phyloP scores from a whole-genome alignment of 2,113 vertebrate species.

The Elephantulus edwardii region DNA sequence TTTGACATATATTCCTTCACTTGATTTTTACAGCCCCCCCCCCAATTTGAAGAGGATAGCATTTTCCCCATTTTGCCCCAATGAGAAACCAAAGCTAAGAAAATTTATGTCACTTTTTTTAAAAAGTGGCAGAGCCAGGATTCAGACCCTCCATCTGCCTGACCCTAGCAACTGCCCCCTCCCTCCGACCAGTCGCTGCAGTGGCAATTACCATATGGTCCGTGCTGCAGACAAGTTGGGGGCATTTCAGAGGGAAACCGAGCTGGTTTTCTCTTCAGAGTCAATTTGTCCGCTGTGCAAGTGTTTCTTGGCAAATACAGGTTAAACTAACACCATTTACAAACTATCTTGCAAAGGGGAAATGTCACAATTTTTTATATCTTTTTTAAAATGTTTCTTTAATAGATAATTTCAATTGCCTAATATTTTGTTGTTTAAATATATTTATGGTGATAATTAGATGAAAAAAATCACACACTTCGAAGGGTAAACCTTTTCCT shows the following conservation, averaged over 20 bases:
- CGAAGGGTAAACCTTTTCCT: neutral
- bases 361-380: constrained; percentile 75
- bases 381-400: constrained; percentile 64
- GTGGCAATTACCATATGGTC: constrained; percentile 39
- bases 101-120: constrained; percentile 16
- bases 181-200: neutral
- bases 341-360: constrained; percentile 70
- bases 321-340: constrained; percentile 70
- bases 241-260: constrained; percentile 54
- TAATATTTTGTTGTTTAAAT: constrained; percentile 77
- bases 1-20: neutral
- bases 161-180: neutral
- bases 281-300: constrained; percentile 65
- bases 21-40: neutral
- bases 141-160: constrained; percentile 44
- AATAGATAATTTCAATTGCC: constrained; percentile 78
- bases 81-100: constrained; percentile 40
- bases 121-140: constrained; percentile 45
- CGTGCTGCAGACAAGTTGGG: constrained; percentile 11
- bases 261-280: constrained; percentile 58
- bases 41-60: neutral
- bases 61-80: constrained; percentile 33
- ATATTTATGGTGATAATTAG: constrained; percentile 47
- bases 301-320: constrained; percentile 69
- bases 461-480: constrained; percentile 44